Evolutionary conservation across 2,888 invertebrate species (phyloP).

Genomic region (Melinaea menophilus): DNA sequence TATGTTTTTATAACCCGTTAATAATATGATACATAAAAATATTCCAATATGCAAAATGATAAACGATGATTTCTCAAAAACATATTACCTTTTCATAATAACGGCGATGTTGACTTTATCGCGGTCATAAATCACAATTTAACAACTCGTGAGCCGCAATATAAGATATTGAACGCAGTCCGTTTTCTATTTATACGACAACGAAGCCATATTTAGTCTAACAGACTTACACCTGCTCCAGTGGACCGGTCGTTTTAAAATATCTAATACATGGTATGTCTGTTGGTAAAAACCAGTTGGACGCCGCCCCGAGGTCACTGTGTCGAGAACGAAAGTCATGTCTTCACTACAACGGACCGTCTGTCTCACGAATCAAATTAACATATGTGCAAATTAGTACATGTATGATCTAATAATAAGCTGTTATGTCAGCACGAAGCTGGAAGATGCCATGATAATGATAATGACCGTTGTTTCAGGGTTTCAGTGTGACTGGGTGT

Average conservation of each 20-base stretch:
- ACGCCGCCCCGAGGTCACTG: slow-evolving; percentile 28
- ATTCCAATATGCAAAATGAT: no score
- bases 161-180: slow-evolving; percentile 3
- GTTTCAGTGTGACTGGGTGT: slow-evolving; percentile 52
- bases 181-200: slow-evolving; percentile 25
- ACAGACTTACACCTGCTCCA: slow-evolving; percentile 29
- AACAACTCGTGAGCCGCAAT: not conserved
- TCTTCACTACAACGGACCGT: no score
- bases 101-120: no score
- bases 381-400: not conserved
- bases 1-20: no score
- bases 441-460: no score
- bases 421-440: no score
- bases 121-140: not conserved
- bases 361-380: no score
- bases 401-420: slow-evolving; percentile 4
- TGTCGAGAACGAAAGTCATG: slow-evolving; percentile 33
- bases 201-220: slow-evolving; percentile 28
- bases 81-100: no score
- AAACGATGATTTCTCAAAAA: no score
- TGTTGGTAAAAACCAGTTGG: slow-evolving; percentile 22
- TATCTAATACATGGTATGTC: slow-evolving; percentile 27
- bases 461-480: slow-evolving; percentile 40
- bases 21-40: no score
- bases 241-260: slow-evolving; percentile 30